Evolutionary conservation across 2,797 vertebrate genomes (phyloP).

Genomic region (Epinephelus malabaricus): DNA sequence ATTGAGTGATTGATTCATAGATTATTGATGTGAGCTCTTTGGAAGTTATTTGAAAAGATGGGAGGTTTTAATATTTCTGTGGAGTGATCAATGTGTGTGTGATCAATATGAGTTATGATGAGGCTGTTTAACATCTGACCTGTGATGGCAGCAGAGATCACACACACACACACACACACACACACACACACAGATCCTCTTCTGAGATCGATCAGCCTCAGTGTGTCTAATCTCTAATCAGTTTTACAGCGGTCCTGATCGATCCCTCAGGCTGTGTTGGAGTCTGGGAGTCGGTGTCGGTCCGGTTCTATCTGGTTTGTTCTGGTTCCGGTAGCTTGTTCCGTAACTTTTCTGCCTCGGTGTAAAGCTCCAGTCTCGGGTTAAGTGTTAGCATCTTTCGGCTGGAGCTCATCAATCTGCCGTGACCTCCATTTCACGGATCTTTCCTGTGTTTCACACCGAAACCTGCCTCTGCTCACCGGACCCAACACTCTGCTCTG

Average conservation of each 20-base stretch:
- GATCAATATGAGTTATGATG: too few relatives aligned
- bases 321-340: constrained; percentile 38
- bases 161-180: too few relatives aligned
- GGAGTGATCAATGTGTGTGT: too few relatives aligned
- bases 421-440: too few relatives aligned
- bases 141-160: too few relatives aligned
- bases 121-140: too few relatives aligned
- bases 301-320: constrained; percentile 29
- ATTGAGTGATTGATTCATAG: too few relatives aligned
- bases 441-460: background rate
- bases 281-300: background rate
- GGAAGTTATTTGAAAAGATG: too few relatives aligned
- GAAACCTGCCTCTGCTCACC: background rate
- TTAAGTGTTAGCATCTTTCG: constrained; percentile 34
- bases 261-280: background rate
- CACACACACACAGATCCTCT: too few relatives aligned
- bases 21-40: too few relatives aligned
- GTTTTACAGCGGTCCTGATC: background rate
- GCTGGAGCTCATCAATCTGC: background rate
- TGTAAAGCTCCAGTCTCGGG: background rate
- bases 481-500: background rate
- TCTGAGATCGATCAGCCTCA: constrained; percentile 29
- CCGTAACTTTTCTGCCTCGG: constrained; percentile 49
- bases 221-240: constrained; percentile 10
- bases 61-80: too few relatives aligned